Evolutionary conservation across 53 echinoderm and acorn worm species (phyloP).

Genomic region (Holothuria scabra): DNA sequence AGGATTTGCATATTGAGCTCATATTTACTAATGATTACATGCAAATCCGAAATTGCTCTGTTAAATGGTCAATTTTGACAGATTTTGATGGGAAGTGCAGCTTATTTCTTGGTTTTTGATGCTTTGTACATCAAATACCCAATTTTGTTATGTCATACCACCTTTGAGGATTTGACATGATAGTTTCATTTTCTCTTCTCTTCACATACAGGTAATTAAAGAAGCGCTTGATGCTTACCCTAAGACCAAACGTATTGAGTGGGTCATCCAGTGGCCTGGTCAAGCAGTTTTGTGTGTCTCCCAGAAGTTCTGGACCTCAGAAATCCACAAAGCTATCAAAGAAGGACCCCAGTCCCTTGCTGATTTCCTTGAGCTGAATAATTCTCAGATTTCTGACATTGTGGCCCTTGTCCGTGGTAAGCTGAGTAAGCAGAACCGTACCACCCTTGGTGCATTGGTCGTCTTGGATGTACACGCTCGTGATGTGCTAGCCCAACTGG

Average conservation of each 20-base stretch:
- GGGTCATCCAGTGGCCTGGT: constrained; percentile 96
- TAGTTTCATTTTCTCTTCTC: neutral
- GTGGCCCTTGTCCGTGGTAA: constrained; percentile 97
- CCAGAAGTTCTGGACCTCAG: constrained; percentile 93
- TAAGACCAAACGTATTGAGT: constrained; percentile 73
- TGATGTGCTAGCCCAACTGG: constrained; percentile 81
- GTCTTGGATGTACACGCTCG: constrained; percentile 98
- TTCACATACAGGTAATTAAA: constrained; percentile 78
- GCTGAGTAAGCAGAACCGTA: constrained; percentile 98
- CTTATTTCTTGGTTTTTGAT: no score
- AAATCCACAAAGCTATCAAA: constrained; percentile 87
- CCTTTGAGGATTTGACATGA: no score
- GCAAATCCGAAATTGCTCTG: no score
- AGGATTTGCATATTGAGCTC: no score
- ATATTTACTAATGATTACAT: no score
- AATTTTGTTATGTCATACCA: no score
- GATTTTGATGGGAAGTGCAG: no score
- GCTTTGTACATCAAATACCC: no score
- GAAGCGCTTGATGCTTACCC: constrained; percentile 84
- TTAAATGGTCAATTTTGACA: no score
- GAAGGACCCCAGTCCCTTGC: constrained; percentile 80
- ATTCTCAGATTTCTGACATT: constrained; percentile 91
- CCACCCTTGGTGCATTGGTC: constrained; percentile 94
- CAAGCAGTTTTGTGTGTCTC: constrained; percentile 91
- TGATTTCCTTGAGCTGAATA: constrained; percentile 86